Percentiles rank a stretch among this genome's conserved stretches.
These are phyloP conservation scores for Isotomurus palustris DNA, from an alignment of 2,888 invertebrate species.

Conservation along the genomic window DNA sequence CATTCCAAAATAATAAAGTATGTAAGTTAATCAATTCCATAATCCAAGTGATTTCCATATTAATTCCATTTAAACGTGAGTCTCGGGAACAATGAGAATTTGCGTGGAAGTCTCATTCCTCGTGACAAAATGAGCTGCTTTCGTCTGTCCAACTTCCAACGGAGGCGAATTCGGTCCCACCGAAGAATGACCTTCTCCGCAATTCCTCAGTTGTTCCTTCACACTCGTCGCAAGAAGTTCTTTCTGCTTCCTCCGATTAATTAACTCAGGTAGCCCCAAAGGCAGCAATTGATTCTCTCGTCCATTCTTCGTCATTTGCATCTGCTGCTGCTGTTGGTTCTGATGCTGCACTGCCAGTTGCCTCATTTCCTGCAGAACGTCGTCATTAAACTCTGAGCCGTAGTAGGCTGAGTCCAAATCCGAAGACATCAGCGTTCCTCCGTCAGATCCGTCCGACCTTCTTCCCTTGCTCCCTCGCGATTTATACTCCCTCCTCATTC, in stretches of 20 bases:
- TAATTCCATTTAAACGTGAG: conserved; percentile 43
- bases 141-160: conserved; percentile 25
- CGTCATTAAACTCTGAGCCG: conserved; percentile 17
- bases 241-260: conserved; percentile 9
- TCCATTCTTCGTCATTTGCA: background rate
- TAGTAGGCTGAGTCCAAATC: conserved; percentile 42
- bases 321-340: background rate
- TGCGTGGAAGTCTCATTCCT: conserved; percentile 42
- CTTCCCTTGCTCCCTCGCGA: background rate
- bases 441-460: conserved; percentile 13
- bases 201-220: too few species aligned
- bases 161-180: conserved; percentile 18
- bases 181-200: too few species aligned
- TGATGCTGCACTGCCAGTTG: background rate
- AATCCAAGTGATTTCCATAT: too few species aligned
- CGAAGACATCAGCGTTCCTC: conserved; percentile 21
- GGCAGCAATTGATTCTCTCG: background rate
- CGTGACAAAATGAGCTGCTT: conserved; percentile 42
- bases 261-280: conserved; percentile 1
- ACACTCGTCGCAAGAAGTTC: too few species aligned
- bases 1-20: background rate
- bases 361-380: background rate
- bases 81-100: conserved; percentile 45
- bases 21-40: background rate
- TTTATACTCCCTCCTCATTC: conserved; percentile 8